Base-by-base conservation (phyloP, 1,140 invertebrate genomes). In the Cepaea nemoralis region DNA sequence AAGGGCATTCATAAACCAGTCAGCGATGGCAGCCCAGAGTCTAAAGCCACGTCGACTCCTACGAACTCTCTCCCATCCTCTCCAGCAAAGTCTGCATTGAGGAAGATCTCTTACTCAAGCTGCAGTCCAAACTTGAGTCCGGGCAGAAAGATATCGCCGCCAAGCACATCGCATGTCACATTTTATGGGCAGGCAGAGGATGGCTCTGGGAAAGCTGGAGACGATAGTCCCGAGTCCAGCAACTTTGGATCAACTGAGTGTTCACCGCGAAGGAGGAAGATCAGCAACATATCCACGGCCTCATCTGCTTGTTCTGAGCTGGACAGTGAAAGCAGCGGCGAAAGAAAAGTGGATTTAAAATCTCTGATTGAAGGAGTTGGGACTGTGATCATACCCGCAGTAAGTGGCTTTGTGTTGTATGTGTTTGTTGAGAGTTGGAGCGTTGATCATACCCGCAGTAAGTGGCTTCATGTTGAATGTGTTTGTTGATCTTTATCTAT, bases 281-380 rank as follows among this genome's bases (percentile, higher is more conserved):
- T 83, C 40, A 88, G 87, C 42, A 85, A 84, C 27, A 82, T 87
- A 0, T 88, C 87, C 19, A 85, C 82, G 3, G 80, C 83, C 0
- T 85, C 84, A 31, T 86, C 86, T 10, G n/a, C 82, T 10, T 83
- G 85, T 16, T 87, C 87, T 22, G 87, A 86, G 27, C 83, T 82
- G 24, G 84, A 84, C 31, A 83, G 82, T 0, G 80, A 81, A 0
- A 70, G 42, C 27, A 48, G 67, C 12, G 78, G 66, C 0, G 87
- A 87, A 16, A 82, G 82, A 50, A 87, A 85, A 59, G 81, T 89
- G 14, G 86, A 86, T 45, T 55, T 89, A 19, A 75, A 82, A 3
- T 85, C 83, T 12, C 79, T 89, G n/a, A 86, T 89, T 48, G 88
- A 89, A 80, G 86, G 83, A 16, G 86, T 87, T 0, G 88, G 88